Evolutionary conservation across 2,113 vertebrate species (phyloP).

Genomic region (Megatriorchis doriae): DNA sequence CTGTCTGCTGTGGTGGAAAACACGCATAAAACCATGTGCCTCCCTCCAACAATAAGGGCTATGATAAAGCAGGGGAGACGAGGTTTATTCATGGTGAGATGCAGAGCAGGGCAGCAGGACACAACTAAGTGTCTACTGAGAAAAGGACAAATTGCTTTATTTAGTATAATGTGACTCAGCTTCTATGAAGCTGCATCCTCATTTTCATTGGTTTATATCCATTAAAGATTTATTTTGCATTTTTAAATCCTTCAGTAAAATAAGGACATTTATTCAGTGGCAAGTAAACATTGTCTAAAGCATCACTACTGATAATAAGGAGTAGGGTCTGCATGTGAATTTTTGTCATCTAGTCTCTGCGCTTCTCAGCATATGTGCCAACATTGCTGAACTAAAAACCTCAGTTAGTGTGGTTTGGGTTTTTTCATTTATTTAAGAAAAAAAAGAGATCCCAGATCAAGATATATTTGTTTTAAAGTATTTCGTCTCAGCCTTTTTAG

Average conservation of each 20-base stretch:
- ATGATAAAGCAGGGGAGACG: not conserved
- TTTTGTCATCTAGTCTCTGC: not conserved
- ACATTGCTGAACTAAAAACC: not conserved
- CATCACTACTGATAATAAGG: not conserved
- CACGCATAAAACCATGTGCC: fast-evolving
- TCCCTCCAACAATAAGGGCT: not conserved
- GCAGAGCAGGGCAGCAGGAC: not conserved
- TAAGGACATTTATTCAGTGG: not conserved
- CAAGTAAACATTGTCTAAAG: not conserved
- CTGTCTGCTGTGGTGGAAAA: not conserved
- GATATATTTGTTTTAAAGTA: not conserved
- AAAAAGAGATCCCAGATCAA: not conserved
- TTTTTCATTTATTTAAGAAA: not conserved
- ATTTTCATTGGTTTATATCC: not conserved
- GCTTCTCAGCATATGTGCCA: not conserved
- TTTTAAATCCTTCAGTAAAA: not conserved
- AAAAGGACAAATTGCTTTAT: not conserved
- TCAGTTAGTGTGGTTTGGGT: not conserved
- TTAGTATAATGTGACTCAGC: not conserved
- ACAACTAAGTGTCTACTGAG: not conserved
- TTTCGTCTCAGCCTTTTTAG: not conserved
- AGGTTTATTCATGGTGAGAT: not conserved
- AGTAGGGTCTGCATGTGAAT: not conserved
- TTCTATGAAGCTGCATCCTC: not conserved
- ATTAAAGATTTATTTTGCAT: not conserved